Conservation (phyloP, 1,140 invertebrate species). For the Eriocheir sinensis region DNA sequence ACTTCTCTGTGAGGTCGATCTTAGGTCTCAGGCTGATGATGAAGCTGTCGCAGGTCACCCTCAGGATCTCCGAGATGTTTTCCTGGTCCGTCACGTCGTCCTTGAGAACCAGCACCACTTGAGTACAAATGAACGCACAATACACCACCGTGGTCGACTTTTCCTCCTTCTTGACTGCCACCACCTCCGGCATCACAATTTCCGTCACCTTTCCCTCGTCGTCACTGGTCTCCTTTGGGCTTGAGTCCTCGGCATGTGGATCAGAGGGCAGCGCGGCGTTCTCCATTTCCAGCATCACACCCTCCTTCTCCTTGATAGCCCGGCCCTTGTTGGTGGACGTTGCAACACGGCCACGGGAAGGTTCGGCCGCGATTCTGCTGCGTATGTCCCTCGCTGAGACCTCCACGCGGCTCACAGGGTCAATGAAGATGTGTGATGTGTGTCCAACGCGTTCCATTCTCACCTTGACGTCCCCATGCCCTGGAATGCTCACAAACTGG, state of each 20-base stretch:
- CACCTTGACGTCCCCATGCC: constrained; percentile 88
- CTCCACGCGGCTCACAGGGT: constrained; percentile 87
- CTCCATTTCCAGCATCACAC: constrained; percentile 34
- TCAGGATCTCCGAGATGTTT: constrained; percentile 71
- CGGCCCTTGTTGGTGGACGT: constrained; percentile 72
- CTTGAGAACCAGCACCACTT: constrained; percentile 71
- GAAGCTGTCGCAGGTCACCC: constrained; percentile 74
- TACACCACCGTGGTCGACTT: constrained; percentile 75
- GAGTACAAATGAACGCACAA: constrained; percentile 73
- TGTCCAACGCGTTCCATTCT: constrained; percentile 84
- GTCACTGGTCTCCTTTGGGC: not conserved
- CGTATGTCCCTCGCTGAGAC: constrained; percentile 88
- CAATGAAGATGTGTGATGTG: constrained; percentile 84
- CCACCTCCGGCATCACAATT: not conserved
- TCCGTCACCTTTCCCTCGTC: not conserved
- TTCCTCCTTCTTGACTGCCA: not conserved
- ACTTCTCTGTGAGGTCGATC: constrained; percentile 72
- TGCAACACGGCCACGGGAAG: constrained; percentile 68
- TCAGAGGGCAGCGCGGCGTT: not conserved
- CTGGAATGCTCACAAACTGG: constrained; percentile 87
- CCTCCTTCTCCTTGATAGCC: constrained; percentile 65
- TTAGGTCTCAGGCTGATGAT: constrained; percentile 74
- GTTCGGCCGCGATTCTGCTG: constrained; percentile 76
- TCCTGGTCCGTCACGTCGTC: constrained; percentile 76
- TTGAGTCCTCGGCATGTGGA: not conserved